Evolutionary conservation across 2,888 invertebrate genomes (phyloP), one percentile per base, ranked within the genome.

Genomic region (Copidosoma aretas): DNA sequence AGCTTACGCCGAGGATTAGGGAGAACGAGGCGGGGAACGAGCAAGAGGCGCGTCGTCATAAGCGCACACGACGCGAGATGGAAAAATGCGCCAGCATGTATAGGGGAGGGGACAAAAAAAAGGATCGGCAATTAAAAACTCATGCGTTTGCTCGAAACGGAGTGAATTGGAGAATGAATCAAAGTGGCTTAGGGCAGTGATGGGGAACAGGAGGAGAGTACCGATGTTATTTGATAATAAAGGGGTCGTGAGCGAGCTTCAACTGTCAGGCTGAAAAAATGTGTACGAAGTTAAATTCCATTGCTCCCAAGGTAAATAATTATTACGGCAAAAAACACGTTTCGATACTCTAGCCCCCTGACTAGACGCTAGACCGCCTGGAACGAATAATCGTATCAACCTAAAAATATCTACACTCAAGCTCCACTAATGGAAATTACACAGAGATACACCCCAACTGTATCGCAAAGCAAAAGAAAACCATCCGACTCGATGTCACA

Each of bases 101-200:
- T 54, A 24, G 24, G 61, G 41, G 22, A 61, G 32, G 53, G 22
- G 41, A 39, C 15, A 49, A 60, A 53, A 52, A 56, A 32, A 15
- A 12, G 17, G 58, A 63, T 53, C 62, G 53, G 53, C 53, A 67
- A 67, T 67, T 63, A 67, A 62, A 62, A 62, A 12, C 58, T 52
- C 58, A 67, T 58, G 46, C 53, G 22, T 19, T 19, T 32, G 53
- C 51, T 21, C 43, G 66, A 67, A 67, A 62, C 58, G 25, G 58
- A 58, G 62, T 59, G 59, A 67, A 54, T 46, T 58, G 58, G 62
- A 62, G 59, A 63, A 53, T 39, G 46, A 59, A 67, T 53, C 46
- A 63, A 62, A 21, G 32, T 25, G 21, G n/a, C 54, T 54, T 54
- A 15, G 24, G 21, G 22, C 21, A 19, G 22, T 24, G 15, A 24